These are phyloP conservation scores for Procapra przewalskii DNA, from an alignment of 2,113 vertebrate genomes.

Conservation along the genomic window DNA sequence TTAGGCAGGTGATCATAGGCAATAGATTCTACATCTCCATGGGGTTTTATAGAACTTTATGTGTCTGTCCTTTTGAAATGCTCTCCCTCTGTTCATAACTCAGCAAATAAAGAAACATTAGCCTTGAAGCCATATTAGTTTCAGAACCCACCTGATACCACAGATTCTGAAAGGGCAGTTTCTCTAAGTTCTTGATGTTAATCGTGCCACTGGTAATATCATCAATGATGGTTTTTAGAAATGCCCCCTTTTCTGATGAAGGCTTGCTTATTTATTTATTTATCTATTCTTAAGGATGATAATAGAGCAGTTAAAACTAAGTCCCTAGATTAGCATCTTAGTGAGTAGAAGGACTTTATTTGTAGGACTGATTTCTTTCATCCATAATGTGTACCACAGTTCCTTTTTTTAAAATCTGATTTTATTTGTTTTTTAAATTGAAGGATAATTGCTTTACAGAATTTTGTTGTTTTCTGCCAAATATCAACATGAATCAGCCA, in stretches of 20 bases:
- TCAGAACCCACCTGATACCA: not conserved
- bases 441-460: not conserved
- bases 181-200: not conserved
- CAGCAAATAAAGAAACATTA: not conserved
- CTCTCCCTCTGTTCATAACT: not conserved
- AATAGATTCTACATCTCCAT: not conserved
- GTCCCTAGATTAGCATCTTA: not conserved
- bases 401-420: not conserved
- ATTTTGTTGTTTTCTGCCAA: not conserved
- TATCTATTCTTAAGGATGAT: not conserved
- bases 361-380: not conserved
- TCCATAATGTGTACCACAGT: not conserved
- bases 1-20: not conserved
- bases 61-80: not conserved
- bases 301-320: not conserved
- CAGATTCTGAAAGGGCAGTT: conserved; percentile 23
- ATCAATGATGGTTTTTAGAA: not conserved
- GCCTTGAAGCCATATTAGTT: conserved; percentile 19
- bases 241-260: not conserved
- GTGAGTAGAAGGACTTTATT: not conserved
- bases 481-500: not conserved
- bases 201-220: not conserved
- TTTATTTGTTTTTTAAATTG: not conserved
- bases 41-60: not conserved
- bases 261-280: not conserved